phyloP scores from a whole-genome alignment of 2,888 invertebrate species.

The Papilio gigon region DNA sequence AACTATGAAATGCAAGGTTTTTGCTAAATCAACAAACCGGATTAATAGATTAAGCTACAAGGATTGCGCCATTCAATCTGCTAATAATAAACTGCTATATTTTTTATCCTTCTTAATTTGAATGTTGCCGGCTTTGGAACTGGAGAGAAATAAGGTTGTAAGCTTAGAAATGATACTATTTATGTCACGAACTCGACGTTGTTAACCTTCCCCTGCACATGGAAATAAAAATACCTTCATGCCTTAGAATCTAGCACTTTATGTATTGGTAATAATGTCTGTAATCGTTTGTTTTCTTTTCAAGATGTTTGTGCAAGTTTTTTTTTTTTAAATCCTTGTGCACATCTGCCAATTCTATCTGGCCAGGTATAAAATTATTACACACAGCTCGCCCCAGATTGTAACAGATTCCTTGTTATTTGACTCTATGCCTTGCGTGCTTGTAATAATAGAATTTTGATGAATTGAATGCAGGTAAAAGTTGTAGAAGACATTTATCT shows the following conservation, averaged over 20 bases:
- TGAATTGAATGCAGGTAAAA: not conserved
- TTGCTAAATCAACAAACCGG: slow-evolving; percentile 16
- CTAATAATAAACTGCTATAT: slow-evolving; percentile 1
- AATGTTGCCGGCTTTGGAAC: not conserved
- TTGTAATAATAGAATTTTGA: not conserved
- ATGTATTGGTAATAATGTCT: not conserved
- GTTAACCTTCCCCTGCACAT: slow-evolving; percentile 27
- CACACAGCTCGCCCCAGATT: not conserved
- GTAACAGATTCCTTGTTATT: slow-evolving; percentile 1
- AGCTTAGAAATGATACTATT: slow-evolving; percentile 22
- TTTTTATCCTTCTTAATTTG: slow-evolving; percentile 11
- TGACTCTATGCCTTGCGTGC: not conserved
- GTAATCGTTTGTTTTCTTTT: not conserved
- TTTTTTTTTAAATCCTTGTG: slow-evolving; percentile 22
- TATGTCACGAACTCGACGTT: slow-evolving; percentile 23
- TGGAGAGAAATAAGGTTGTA: slow-evolving; percentile 2
- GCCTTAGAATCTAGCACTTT: not conserved
- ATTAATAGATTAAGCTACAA: slow-evolving; percentile 7
- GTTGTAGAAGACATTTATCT: not conserved
- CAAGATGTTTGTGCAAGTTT: not conserved
- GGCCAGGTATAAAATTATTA: slow-evolving; percentile 36
- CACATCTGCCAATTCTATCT: slow-evolving; percentile 25
- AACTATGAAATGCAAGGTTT: not conserved
- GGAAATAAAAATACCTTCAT: slow-evolving; percentile 3
- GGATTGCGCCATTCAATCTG: not conserved